Conservation (phyloP, 2,888 invertebrate species). For the Lasioglossum vierecki region DNA sequence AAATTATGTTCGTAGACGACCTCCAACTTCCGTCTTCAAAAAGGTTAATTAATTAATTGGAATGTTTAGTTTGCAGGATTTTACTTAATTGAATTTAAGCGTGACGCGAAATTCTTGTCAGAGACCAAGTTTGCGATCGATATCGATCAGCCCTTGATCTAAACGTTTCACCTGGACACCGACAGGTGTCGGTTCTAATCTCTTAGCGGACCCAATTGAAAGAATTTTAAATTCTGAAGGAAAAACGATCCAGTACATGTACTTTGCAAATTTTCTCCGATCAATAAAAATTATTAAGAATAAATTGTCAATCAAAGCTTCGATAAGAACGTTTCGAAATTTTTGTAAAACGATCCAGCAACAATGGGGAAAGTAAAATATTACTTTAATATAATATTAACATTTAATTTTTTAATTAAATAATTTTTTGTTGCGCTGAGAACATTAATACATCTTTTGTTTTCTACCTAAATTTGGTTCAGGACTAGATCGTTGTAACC, state of each 20-base stretch:
- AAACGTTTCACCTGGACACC: not conserved
- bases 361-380: no score
- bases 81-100: not conserved
- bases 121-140: not conserved
- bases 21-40: not conserved
- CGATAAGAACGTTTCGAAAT: not conserved
- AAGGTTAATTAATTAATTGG: not conserved
- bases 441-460: no score
- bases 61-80: not conserved
- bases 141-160: not conserved
- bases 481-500: not conserved
- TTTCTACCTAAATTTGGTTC: no score
- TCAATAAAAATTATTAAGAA: not conserved
- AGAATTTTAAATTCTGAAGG: not conserved
- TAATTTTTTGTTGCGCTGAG: no score
- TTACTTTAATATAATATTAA: no score
- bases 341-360: not conserved
- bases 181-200: slow-evolving; percentile 5
- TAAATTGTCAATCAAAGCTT: not conserved
- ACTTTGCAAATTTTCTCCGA: not conserved
- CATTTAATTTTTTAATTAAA: no score
- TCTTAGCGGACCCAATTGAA: not conserved
- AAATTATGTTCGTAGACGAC: not conserved
- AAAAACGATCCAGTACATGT: not conserved
- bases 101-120: not conserved